Evolutionary conservation across 2,113 vertebrate genomes (phyloP).

Genomic region (Pterocles orientalis): DNA sequence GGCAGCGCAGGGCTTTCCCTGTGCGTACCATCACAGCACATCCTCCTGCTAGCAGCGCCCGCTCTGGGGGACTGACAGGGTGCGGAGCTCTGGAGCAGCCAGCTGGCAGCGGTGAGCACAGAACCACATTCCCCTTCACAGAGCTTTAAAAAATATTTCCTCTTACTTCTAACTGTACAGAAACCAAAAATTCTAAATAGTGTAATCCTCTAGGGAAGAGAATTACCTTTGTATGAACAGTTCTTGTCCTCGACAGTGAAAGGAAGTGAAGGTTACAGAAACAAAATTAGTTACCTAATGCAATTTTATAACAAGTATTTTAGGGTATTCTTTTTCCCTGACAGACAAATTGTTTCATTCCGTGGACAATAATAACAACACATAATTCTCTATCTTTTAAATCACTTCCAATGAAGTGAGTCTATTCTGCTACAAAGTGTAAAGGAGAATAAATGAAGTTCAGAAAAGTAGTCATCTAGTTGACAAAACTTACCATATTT

Average conservation of each 20-base stretch:
- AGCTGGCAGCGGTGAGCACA: neutral
- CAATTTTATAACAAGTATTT: neutral
- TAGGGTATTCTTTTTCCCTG: neutral
- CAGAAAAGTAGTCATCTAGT: accelerated
- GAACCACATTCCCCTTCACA: neutral
- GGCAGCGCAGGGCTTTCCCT: neutral
- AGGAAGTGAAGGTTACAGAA: neutral
- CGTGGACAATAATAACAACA: neutral
- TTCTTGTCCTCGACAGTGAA: neutral
- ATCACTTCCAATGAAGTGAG: neutral
- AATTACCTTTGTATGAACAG: neutral
- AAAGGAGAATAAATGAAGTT: neutral
- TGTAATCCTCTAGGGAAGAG: accelerated
- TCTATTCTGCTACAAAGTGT: neutral
- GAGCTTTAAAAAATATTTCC: neutral
- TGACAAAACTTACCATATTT: conserved; percentile 87
- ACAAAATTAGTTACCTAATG: neutral
- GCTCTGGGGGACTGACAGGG: neutral
- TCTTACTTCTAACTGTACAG: neutral
- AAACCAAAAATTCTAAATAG: neutral
- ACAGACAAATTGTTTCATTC: neutral
- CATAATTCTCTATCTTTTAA: neutral
- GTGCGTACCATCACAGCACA: neutral
- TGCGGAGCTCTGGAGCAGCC: neutral
- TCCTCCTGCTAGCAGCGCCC: neutral